These are phyloP conservation scores for Bettongia penicillata DNA, from an alignment of 2,113 vertebrate genomes.

Conservation along the genomic window DNA sequence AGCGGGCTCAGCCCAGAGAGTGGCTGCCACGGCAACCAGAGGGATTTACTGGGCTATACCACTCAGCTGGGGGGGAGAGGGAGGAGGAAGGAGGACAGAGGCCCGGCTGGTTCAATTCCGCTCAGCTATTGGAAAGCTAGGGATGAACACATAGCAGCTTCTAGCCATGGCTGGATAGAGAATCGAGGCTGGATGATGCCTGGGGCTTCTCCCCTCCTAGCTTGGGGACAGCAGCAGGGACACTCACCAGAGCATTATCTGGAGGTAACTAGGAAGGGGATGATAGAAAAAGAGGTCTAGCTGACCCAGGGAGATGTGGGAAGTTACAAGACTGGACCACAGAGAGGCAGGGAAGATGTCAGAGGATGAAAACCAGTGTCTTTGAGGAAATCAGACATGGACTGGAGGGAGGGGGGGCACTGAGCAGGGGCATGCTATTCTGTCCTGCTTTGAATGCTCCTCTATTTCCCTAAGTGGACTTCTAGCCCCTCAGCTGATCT, in stretches of 20 bases:
- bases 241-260: background rate
- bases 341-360: conserved; percentile 58
- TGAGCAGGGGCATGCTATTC: background rate
- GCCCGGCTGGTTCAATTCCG: background rate
- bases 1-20: conserved; percentile 84
- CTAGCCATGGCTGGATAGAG: background rate
- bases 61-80: conserved; percentile 79
- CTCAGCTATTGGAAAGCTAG: background rate
- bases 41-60: conserved; percentile 93
- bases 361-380: conserved; percentile 6
- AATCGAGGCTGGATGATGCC: background rate
- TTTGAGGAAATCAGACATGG: background rate
- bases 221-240: background rate
- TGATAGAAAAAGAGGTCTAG: background rate
- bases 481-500: background rate
- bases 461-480: background rate
- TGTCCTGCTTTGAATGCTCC: background rate
- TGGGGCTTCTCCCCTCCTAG: background rate
- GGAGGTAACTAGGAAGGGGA: background rate
- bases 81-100: conserved; percentile 40
- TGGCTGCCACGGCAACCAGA: conserved; percentile 90
- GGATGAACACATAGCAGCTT: background rate
- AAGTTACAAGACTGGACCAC: conserved; percentile 93
- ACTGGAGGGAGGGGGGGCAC: no score
- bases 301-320: conserved; percentile 48